phyloP scores from a whole-genome alignment of 2,797 vertebrate species.

The Mallotus villosus region DNA sequence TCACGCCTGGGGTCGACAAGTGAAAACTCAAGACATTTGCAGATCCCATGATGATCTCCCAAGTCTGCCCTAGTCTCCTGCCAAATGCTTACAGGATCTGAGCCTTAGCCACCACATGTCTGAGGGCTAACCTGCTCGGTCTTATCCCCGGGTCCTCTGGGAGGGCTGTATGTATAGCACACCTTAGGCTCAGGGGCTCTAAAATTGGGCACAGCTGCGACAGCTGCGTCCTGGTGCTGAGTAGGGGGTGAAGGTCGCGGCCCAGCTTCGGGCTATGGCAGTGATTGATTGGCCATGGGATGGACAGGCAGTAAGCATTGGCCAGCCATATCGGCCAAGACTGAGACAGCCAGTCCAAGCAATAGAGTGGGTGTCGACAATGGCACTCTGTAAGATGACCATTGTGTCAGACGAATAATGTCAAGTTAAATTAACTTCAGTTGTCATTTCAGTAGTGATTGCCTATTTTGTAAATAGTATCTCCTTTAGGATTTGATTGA shows the following conservation, averaged over 20 bases:
- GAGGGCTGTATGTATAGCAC: constrained; percentile 7
- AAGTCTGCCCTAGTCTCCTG: background rate
- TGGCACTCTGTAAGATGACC: no score
- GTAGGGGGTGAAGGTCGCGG: constrained; percentile 32
- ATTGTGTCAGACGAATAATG: no score
- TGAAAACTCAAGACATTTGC: constrained; percentile 15
- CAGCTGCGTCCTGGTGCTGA: constrained; percentile 43
- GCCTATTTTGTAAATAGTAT: background rate
- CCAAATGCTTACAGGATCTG: background rate
- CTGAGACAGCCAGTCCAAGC: background rate
- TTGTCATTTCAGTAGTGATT: no score
- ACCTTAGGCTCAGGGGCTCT: constrained; percentile 17
- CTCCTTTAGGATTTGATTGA: background rate
- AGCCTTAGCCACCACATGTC: background rate
- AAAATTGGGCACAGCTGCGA: constrained; percentile 49
- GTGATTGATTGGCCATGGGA: constrained; percentile 45
- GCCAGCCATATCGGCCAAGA: background rate
- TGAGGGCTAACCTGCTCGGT: constrained; percentile 6
- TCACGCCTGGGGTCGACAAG: constrained; percentile 21
- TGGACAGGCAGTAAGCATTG: background rate
- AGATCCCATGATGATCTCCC: constrained; percentile 2
- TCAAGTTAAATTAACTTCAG: no score
- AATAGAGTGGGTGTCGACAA: no score
- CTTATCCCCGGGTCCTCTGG: constrained; percentile 2
- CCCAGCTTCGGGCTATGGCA: constrained; percentile 32